These are phyloP conservation scores for Seira ritae DNA, from an alignment of 2,888 invertebrate genomes.

Conservation along the genomic window DNA sequence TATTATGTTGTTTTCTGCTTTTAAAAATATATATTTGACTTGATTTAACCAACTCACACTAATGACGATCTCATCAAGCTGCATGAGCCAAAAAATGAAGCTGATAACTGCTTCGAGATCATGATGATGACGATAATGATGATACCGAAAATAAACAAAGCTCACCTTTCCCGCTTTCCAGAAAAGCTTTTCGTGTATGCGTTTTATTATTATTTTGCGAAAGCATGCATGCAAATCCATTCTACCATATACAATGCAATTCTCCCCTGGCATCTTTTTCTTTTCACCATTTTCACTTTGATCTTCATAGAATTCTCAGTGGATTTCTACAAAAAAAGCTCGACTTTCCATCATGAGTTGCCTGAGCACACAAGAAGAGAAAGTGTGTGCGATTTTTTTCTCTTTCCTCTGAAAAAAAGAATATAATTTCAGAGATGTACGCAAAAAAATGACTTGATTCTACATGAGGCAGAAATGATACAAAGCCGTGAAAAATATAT, in stretches of 20 bases:
- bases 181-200: no score
- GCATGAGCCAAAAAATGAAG: no score
- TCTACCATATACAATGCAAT: not conserved
- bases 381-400: not conserved
- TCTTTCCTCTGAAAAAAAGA: not conserved
- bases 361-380: not conserved
- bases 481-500: constrained; percentile 6
- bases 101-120: no score
- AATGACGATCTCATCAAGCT: no score
- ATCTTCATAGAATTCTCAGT: constrained; percentile 55
- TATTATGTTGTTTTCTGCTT: no score
- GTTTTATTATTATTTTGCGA: no score
- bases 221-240: no score
- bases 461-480: not conserved
- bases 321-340: constrained; percentile 43
- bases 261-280: constrained; percentile 12
- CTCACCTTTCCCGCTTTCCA: no score
- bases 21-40: no score
- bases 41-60: no score
- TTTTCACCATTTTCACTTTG: constrained; percentile 46
- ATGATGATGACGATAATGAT: no score
- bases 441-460: not conserved
- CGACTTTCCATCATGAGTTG: constrained; percentile 31
- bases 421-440: not conserved
- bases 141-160: no score